Conservation (phyloP, 2,113 vertebrate genomes). For the Engraulis encrasicolus region DNA sequence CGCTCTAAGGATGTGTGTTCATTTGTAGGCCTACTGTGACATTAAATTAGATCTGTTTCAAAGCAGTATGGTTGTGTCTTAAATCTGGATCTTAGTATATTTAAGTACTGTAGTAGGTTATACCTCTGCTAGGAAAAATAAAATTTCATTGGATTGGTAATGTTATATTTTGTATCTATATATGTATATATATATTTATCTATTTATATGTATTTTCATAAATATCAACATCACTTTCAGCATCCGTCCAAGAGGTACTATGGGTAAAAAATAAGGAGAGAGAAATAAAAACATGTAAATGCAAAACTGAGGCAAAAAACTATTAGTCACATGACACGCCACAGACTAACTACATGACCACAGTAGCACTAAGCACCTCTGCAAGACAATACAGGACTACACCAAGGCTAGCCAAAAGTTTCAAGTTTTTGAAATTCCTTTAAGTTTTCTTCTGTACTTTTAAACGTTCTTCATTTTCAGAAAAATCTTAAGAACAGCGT, state of each 20-base stretch:
- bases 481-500: slow-evolving; percentile 57
- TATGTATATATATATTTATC: slow-evolving; percentile 22
- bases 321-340: slow-evolving; percentile 54
- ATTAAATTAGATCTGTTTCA: background rate
- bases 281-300: slow-evolving; percentile 24
- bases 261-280: slow-evolving; percentile 6
- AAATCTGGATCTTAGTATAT: background rate
- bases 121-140: slow-evolving; percentile 28
- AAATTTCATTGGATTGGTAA: slow-evolving; percentile 15
- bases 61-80: slow-evolving; percentile 2
- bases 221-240: slow-evolving; percentile 24
- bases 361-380: slow-evolving; percentile 60
- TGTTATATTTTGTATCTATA: slow-evolving; percentile 17
- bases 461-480: slow-evolving; percentile 60
- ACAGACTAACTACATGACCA: slow-evolving; percentile 63
- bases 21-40: background rate
- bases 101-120: background rate
- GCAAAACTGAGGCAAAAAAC: slow-evolving; percentile 49
- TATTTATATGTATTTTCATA: slow-evolving; percentile 17
- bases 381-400: slow-evolving; percentile 51
- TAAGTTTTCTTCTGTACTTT: slow-evolving; percentile 34
- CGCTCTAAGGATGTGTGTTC: background rate
- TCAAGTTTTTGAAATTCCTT: slow-evolving; percentile 37
- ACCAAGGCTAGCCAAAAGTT: slow-evolving; percentile 52
- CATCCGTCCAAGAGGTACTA: slow-evolving; percentile 12